Conservation (phyloP, 2,888 invertebrate genomes). For the Bombyx huttoni region DNA sequence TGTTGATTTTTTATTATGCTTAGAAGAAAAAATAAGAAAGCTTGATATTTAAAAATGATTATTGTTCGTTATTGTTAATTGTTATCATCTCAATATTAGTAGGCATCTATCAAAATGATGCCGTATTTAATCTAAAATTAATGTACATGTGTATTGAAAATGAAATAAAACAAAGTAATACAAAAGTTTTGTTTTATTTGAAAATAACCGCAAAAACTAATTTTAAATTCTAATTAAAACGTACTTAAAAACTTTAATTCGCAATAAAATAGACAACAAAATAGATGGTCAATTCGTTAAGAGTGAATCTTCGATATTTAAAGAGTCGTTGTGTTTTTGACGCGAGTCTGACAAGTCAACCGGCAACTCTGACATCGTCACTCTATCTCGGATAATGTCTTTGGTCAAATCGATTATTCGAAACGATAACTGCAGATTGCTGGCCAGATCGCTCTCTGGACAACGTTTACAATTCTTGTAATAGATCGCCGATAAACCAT, state of each 20-base stretch:
- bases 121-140: background rate
- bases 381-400: slow-evolving; percentile 28
- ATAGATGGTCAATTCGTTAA: slow-evolving; percentile 17
- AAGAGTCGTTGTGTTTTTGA: background rate
- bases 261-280: slow-evolving; percentile 1
- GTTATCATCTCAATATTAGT: too few species aligned
- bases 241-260: background rate
- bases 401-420: slow-evolving; percentile 36
- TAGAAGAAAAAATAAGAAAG: too few species aligned
- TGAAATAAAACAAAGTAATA: background rate
- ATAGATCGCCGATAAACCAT: slow-evolving; percentile 86
- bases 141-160: background rate
- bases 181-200: background rate
- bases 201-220: background rate
- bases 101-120: too few species aligned
- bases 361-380: slow-evolving; percentile 9
- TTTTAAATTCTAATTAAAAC: background rate
- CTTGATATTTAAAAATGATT: too few species aligned
- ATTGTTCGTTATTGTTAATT: too few species aligned
- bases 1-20: too few species aligned
- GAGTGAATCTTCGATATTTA: slow-evolving; percentile 16
- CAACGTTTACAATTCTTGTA: slow-evolving; percentile 90
- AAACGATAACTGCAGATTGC: slow-evolving; percentile 43
- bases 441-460: slow-evolving; percentile 42
- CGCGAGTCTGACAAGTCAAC: background rate